These are phyloP conservation scores for Rhamnusium bicolor DNA, from an alignment of 2,888 invertebrate species.

Conservation along the genomic window DNA sequence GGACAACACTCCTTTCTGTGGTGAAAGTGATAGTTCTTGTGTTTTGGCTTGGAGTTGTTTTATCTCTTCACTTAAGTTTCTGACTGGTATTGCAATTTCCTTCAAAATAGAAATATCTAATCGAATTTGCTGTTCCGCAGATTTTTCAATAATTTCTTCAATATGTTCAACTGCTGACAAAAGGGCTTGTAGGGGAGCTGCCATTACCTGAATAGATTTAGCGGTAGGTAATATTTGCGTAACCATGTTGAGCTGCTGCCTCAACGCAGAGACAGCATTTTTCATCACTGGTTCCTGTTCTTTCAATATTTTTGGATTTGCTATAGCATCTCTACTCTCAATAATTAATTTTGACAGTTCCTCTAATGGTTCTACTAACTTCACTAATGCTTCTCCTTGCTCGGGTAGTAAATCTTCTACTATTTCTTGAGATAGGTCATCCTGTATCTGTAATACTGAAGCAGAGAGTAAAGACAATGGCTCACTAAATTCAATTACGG, in stretches of 20 bases:
- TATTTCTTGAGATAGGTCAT: background rate
- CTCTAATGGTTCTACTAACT: constrained; percentile 5
- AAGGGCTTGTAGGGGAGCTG: constrained; percentile 41
- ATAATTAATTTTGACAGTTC: constrained; percentile 31
- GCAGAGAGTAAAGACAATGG: background rate
- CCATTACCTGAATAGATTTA: constrained; percentile 26
- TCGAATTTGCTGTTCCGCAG: constrained; percentile 6
- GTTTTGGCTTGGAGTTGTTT: constrained; percentile 9
- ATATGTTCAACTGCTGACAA: constrained; percentile 34
- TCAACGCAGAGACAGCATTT: constrained; percentile 31
- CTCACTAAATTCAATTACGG: background rate
- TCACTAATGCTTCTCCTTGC: background rate
- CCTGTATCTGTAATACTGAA: background rate
- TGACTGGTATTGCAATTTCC: constrained; percentile 6
- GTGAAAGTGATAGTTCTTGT: background rate
- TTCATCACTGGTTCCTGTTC: constrained; percentile 35
- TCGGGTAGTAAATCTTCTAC: constrained; percentile 1
- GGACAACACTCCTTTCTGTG: background rate
- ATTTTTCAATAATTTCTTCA: constrained; percentile 22
- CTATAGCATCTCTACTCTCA: constrained; percentile 43
- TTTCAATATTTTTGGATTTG: constrained; percentile 39
- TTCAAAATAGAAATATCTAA: constrained; percentile 1
- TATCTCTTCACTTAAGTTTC: background rate
- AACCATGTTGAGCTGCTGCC: constrained; percentile 24
- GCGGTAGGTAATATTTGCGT: background rate